phyloP scores from a whole-genome alignment of 2,888 invertebrate genomes.

The Agrotis puta region DNA sequence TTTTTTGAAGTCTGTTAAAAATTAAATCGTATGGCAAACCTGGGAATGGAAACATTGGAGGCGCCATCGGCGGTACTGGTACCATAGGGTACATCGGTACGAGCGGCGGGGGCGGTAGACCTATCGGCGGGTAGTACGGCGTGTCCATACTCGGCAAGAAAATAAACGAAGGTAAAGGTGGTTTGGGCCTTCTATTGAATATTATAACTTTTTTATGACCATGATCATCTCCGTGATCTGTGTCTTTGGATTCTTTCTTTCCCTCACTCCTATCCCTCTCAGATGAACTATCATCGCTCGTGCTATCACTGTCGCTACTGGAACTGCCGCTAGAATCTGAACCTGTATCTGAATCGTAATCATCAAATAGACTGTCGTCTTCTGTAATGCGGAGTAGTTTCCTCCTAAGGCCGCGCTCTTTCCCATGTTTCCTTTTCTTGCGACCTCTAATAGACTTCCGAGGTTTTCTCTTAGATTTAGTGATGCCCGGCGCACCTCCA shows the following conservation, averaged over 20 bases:
- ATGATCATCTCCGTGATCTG: constrained; percentile 65
- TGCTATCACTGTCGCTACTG: constrained; percentile 42
- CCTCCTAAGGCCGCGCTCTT: constrained; percentile 72
- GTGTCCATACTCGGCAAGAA: constrained; percentile 84
- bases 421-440: constrained; percentile 66
- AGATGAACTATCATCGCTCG: constrained; percentile 6
- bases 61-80: constrained; percentile 75
- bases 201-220: constrained; percentile 84
- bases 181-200: constrained; percentile 81
- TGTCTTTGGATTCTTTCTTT: constrained; percentile 3
- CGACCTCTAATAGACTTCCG: constrained; percentile 66
- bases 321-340: constrained; percentile 58
- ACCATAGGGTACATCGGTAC: constrained; percentile 86
- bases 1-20: no score
- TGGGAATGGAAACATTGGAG: constrained; percentile 65
- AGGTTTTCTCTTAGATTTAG: constrained; percentile 65
- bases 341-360: constrained; percentile 51
- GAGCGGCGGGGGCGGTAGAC: constrained; percentile 80
- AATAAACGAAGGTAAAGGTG: constrained; percentile 85
- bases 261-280: constrained; percentile 15
- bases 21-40: constrained; percentile 60
- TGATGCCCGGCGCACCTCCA: constrained; percentile 52
- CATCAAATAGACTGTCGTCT: constrained; percentile 84
- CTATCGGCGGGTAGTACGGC: constrained; percentile 84
- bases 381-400: constrained; percentile 83